Evolutionary conservation across 2,113 vertebrate species (phyloP).

Genomic region (Paracyprichromis sp.): DNA sequence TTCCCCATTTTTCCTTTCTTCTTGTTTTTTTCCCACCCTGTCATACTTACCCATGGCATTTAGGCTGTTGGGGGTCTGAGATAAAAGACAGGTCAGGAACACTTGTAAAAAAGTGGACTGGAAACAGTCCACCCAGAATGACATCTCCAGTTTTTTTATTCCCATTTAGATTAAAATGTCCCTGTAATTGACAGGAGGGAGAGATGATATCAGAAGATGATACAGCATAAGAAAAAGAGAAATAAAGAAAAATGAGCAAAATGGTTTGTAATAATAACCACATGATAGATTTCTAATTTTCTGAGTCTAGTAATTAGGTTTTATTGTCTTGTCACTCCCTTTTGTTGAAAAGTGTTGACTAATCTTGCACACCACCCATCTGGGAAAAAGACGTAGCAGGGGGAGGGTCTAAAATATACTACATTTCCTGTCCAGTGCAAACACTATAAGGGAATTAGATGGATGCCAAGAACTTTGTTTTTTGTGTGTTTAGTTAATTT

Average conservation of each 20-base stretch:
- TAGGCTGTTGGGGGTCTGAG: background rate
- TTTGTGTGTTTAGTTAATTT: background rate
- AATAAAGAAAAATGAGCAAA: background rate
- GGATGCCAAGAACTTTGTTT: background rate
- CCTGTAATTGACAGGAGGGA: constrained; percentile 5
- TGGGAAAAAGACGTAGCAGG: background rate
- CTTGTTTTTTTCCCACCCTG: background rate
- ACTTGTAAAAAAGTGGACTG: background rate
- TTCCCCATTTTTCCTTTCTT: background rate
- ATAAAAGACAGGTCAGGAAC: constrained; percentile 29
- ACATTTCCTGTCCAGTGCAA: background rate
- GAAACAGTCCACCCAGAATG: constrained; percentile 39
- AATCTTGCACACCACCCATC: background rate
- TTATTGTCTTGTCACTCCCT: background rate
- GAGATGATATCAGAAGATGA: background rate
- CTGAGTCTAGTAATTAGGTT: background rate
- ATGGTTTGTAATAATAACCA: background rate
- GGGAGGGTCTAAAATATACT: background rate
- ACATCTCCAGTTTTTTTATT: constrained; percentile 41
- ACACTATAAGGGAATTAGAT: background rate
- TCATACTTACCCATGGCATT: background rate
- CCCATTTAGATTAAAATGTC: constrained; percentile 24
- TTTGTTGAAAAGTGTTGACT: background rate
- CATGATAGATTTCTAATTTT: background rate
- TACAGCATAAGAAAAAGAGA: background rate